A percentile compares a stretch with the other conserved stretches of the same genome.
Conservation (phyloP, 2,113 vertebrate genomes). For the Archilochus colubris region DNA sequence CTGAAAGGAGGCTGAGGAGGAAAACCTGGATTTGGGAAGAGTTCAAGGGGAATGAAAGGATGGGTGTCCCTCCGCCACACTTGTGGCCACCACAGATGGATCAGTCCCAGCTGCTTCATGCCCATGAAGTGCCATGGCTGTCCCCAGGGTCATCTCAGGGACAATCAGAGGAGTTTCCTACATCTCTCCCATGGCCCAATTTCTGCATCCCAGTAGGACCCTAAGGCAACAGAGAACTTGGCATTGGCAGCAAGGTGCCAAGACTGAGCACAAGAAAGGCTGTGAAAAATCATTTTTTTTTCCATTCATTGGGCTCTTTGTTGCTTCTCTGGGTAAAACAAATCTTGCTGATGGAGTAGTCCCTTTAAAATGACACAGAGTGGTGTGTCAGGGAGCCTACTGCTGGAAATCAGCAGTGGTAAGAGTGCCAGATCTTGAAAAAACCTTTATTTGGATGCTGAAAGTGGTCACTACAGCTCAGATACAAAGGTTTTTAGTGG, state of each 20-base stretch:
- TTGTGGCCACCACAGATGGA: accelerated
- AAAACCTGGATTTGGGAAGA: neutral
- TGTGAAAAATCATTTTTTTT: neutral
- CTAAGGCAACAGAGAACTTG: neutral
- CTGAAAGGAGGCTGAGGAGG: neutral
- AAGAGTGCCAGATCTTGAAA: neutral
- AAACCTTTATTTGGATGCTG: neutral
- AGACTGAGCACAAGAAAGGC: neutral
- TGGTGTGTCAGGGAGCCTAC: neutral
- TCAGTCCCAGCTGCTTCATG: neutral
- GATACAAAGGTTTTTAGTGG: neutral
- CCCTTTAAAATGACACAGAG: neutral
- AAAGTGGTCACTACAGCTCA: neutral
- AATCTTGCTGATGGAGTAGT: neutral
- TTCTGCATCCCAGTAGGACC: neutral
- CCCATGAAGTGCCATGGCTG: neutral
- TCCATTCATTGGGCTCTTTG: neutral
- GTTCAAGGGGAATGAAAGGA: neutral
- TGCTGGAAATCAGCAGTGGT: neutral
- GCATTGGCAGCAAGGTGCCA: neutral
- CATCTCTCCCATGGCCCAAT: neutral
- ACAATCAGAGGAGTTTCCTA: neutral
- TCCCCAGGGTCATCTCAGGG: neutral
- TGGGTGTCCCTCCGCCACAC: neutral
- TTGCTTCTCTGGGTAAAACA: neutral